Evolutionary conservation across 2,113 vertebrate genomes (phyloP).

Genomic region (Nematolebias whitei): DNA sequence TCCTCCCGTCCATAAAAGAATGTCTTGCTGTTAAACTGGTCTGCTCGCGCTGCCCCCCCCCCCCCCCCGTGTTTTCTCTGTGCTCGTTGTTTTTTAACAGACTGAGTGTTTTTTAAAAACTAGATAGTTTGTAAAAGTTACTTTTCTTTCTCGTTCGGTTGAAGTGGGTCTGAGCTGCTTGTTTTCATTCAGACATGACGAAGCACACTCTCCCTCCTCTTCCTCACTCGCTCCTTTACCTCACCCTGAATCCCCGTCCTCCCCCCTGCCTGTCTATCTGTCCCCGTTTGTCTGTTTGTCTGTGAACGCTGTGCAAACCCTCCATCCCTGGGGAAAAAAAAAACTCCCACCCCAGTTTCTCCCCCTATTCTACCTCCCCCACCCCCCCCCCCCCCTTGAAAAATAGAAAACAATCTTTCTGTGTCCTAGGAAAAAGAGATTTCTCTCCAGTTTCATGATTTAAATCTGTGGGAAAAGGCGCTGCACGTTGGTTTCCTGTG

Average conservation of each 20-base stretch:
- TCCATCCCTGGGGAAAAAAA: too few species aligned
- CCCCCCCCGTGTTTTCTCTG: constrained; percentile 21
- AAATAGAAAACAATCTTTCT: constrained; percentile 74
- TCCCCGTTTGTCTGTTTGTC: constrained; percentile 63
- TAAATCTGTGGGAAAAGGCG: constrained; percentile 63
- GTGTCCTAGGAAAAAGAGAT: constrained; percentile 82
- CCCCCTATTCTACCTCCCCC: background rate
- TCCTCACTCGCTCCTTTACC: background rate
- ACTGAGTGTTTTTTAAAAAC: constrained; percentile 51
- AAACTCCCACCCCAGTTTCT: too few species aligned
- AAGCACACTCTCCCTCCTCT: constrained; percentile 62
- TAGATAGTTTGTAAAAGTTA: constrained; percentile 32
- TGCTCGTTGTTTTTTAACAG: constrained; percentile 60
- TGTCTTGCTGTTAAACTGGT: too few species aligned
- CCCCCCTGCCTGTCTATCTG: constrained; percentile 42
- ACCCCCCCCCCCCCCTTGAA: constrained; percentile 64
- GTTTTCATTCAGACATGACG: constrained; percentile 70
- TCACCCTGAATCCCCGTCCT: background rate
- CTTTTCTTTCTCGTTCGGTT: constrained; percentile 30
- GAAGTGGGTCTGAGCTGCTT: constrained; percentile 64
- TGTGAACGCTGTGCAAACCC: constrained; percentile 73
- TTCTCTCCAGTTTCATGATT: constrained; percentile 79
- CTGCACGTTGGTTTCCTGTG: too few species aligned
- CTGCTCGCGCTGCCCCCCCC: too few species aligned
- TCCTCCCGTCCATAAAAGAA: too few species aligned